Conservation (phyloP, 1,140 invertebrate species). For the Sitophilus oryzae region DNA sequence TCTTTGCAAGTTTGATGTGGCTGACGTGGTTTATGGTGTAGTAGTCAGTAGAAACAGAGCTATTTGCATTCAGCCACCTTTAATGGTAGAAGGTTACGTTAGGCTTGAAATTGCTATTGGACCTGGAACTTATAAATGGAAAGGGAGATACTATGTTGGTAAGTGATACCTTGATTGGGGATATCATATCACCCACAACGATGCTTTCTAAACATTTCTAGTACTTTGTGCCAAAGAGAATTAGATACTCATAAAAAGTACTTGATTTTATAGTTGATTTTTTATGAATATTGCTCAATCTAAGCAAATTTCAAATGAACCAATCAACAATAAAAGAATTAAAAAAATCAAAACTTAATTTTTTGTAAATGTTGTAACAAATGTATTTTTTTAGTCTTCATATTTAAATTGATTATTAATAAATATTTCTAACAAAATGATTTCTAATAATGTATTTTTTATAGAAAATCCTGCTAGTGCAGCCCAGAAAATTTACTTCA, state of each 20-base stretch:
- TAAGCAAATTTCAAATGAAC: no score
- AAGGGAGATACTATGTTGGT: conserved; percentile 88
- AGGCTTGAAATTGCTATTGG: conserved; percentile 82
- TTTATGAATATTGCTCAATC: no score
- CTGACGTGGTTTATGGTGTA: conserved; percentile 64
- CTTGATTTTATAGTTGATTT: no score
- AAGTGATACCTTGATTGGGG: conserved; percentile 40
- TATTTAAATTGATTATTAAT: no score
- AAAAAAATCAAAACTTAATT: no score
- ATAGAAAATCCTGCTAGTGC: conserved; percentile 81
- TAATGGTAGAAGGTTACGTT: conserved; percentile 88
- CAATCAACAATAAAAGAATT: no score
- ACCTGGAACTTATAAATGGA: conserved; percentile 80
- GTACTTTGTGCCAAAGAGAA: no score
- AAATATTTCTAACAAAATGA: no score
- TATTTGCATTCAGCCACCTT: conserved; percentile 79
- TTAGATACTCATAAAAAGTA: no score
- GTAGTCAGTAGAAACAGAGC: conserved; percentile 75
- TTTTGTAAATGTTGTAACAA: no score
- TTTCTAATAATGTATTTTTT: no score
- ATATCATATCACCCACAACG: background rate
- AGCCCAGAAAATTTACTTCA: conserved; percentile 76
- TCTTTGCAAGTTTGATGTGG: conserved; percentile 72
- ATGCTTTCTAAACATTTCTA: background rate
- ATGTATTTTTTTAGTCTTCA: no score